These are phyloP conservation scores for Tipula vernalis DNA, from an alignment of 2,888 invertebrate species.

Conservation along the genomic window DNA sequence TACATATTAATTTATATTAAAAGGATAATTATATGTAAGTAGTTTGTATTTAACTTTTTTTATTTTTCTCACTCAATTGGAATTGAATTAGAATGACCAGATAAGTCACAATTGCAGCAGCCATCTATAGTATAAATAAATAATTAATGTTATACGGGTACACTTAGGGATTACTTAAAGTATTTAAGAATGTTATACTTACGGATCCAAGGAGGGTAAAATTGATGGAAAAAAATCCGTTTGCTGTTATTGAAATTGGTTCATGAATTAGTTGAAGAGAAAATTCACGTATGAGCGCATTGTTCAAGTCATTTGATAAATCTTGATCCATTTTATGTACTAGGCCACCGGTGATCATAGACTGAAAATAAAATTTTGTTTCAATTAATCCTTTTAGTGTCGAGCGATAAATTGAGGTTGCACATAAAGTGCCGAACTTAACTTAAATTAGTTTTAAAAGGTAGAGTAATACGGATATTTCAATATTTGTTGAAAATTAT, in stretches of 20 bases:
- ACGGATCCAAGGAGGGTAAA: slow-evolving; percentile 29
- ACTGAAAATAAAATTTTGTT: slow-evolving; percentile 21
- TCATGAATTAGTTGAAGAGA: slow-evolving; percentile 32
- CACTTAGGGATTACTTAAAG: not conserved
- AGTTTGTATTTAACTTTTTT: not conserved
- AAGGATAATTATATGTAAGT: not conserved
- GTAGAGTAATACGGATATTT: too few species aligned
- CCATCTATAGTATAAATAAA: slow-evolving; percentile 25
- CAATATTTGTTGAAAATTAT: too few species aligned
- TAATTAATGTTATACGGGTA: not conserved
- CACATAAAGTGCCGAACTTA: too few species aligned
- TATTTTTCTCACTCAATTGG: slow-evolving; percentile 26
- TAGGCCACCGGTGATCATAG: slow-evolving; percentile 30
- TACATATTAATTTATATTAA: not conserved
- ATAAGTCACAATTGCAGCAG: slow-evolving; percentile 29
- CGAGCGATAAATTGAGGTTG: too few species aligned
- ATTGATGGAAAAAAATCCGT: slow-evolving; percentile 32
- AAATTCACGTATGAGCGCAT: slow-evolving; percentile 31
- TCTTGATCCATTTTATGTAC: slow-evolving; percentile 29
- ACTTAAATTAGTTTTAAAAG: too few species aligned
- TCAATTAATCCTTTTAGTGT: not conserved
- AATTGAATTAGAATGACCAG: slow-evolving; percentile 33
- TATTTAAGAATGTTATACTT: slow-evolving; percentile 16
- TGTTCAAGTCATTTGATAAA: slow-evolving; percentile 27
- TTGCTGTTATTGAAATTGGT: slow-evolving; percentile 29